Conservation (phyloP, 2,113 vertebrate genomes). For the Coracopsis vasa region DNA sequence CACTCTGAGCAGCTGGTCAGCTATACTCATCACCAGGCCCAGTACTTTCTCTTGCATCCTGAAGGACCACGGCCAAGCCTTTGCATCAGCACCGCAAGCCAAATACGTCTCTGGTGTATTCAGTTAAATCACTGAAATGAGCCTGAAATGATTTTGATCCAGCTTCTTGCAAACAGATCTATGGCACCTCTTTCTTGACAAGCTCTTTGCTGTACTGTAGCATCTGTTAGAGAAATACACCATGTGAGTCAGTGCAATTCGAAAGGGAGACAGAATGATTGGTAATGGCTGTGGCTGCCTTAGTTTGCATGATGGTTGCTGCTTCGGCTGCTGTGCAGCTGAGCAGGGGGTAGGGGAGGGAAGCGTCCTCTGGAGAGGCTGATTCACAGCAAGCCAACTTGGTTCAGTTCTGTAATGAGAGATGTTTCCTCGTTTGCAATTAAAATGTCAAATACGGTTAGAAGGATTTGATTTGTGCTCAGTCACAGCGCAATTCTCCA, state of each 20-base stretch:
- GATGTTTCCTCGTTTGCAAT: not conserved
- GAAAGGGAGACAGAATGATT: not conserved
- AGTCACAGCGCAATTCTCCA: not conserved
- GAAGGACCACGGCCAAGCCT: not conserved
- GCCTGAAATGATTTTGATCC: not conserved
- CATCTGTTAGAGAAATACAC: not conserved
- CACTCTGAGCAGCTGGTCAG: constrained; percentile 14
- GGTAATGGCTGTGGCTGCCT: not conserved
- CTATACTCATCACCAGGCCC: not conserved
- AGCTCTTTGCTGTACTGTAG: not conserved
- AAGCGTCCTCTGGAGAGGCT: not conserved
- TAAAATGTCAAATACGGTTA: constrained; percentile 28
- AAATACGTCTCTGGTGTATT: not conserved
- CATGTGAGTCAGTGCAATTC: not conserved
- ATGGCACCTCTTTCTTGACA: not conserved
- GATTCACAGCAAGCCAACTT: not conserved
- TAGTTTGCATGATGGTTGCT: not conserved
- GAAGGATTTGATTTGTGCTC: constrained; percentile 14
- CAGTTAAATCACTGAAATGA: constrained; percentile 11
- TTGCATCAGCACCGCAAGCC: not conserved
- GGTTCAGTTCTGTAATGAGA: constrained; percentile 2
- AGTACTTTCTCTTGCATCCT: not conserved
- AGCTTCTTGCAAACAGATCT: not conserved
- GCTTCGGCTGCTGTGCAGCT: not conserved
- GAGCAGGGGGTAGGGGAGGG: not conserved